Base-by-base conservation (phyloP, 2,113 vertebrate species). In the Pristiophorus japonicus region DNA sequence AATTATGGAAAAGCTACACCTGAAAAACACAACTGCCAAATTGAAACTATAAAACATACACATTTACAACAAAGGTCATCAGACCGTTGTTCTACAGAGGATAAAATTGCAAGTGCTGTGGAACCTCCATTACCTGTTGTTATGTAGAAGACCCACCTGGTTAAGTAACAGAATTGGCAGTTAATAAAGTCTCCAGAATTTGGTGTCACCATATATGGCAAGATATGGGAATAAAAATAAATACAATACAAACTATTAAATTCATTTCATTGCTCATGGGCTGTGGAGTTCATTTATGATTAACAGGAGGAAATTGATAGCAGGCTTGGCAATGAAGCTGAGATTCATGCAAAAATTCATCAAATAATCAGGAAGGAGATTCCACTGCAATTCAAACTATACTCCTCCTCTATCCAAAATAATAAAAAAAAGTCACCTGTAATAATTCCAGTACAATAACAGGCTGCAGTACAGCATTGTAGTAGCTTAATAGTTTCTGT, bases 391-490 rank as follows among this genome's bases (percentile, higher is more conserved):
- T 47, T 78, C 47, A 59, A 34, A 51, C 30, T 75, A 95, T 51
- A 70, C 0, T 67, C 30, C 47, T 55, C 12, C 16, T 55, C 3
- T 27, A 70, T 24, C 47, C 75, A 62, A 67, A 62, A 94, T n/a
- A 20, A 55, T 2, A 34, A 62, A 24, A 55, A 6, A 34, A 62
- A 24, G 20, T 93, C 24, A 99, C 99, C 99, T 99, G 98, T 91
- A 99, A 96, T 24, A 99, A 97, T 90, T 99, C 99, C 1, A 98
- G 95, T 67, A 99, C 96, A 0, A 97, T 98, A 3, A 98, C 96
- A 0, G 99, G 98, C 97, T 99, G 99, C 97, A 99, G 97, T 0
- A 98, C 97, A 0, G 97, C 97, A 24, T 95, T 85, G 97, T 99
- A 99, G 96, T 99, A 98, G 65, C 98, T 97, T 75, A 98, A 51